phyloP scores from a whole-genome alignment of 2,113 vertebrate genomes.

The Nothocercus julius region DNA sequence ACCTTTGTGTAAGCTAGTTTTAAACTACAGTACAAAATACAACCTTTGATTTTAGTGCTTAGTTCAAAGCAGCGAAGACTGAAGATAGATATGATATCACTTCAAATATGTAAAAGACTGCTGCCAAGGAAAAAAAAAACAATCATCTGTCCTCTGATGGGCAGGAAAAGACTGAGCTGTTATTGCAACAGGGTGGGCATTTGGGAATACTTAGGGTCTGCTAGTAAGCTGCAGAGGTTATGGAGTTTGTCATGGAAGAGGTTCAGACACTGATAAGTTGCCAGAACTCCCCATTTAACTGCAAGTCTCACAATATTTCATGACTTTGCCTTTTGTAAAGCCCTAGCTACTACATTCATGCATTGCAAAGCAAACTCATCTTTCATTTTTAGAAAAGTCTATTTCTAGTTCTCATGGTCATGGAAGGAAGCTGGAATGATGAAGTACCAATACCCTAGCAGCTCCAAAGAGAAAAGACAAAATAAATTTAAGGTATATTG shows the following conservation, averaged over 20 bases:
- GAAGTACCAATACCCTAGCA: conserved; percentile 35
- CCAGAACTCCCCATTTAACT: not conserved
- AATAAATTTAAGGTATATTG: conserved; percentile 15
- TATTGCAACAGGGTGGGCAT: not conserved
- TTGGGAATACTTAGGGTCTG: not conserved
- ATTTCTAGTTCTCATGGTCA: conserved; percentile 23
- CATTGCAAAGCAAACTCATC: not conserved
- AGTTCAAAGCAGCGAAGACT: not conserved
- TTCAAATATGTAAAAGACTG: not conserved
- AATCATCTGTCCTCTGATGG: not conserved
- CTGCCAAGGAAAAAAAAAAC: not conserved
- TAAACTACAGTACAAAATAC: not conserved
- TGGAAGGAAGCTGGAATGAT: conserved; percentile 36
- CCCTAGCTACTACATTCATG: conserved; percentile 3
- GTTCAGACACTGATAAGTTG: not conserved
- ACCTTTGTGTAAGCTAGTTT: not conserved
- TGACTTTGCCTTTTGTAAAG: not conserved
- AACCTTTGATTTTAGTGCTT: not conserved
- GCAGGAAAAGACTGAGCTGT: not conserved
- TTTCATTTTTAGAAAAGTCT: conserved; percentile 28
- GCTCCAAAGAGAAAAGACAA: conserved; percentile 44
- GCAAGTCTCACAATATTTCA: conserved; percentile 1
- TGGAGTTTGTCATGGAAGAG: not conserved
- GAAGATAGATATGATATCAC: not conserved
- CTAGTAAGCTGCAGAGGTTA: not conserved